Base-by-base conservation (phyloP, 2,797 vertebrate species). In the Gymnodraco acuticeps region DNA sequence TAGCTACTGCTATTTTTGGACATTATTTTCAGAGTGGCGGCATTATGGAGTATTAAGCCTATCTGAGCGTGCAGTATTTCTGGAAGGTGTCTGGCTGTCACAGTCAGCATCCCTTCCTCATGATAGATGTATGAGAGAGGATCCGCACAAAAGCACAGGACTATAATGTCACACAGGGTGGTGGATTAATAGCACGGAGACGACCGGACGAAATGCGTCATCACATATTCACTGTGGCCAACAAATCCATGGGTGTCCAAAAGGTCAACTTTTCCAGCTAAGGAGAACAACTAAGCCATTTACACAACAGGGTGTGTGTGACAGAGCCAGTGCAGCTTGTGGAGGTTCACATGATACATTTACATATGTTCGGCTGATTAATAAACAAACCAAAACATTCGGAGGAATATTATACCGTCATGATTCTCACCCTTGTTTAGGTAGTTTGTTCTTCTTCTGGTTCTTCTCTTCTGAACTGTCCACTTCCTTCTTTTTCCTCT, bases 401-500 rank as follows among this genome's bases (percentile, higher is more conserved):
- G n/a, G n/a, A n/a, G 27, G 54, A 47, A 50, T 15, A 16, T n/a
- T 10, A 46, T 4, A 43, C 3, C 9, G n/a, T 6, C 5, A 6
- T 20, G 27, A 47, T 58, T 70, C 93, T 94, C 92, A 98, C 93
- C 96, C 90, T 77, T 92, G 92, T 83, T 98, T 98, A 46, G 96
- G 89, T 78, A 95, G 95, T 94, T 94, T 96, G 89, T 95, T 95
- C 84, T 97, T 99, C 88, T 95, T 96, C 74, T 91, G 89, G 71
- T 96, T 96, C 83, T 97, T 97, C 79, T 99, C 97, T 64, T 94
- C 92, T 71, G 89, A 33, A 46, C 53, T 84, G 58, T 80, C 91
- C 16, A 94, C 96, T 27, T 98, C 97, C 89, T 97, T 98, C 86
- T 96, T 95, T 87, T 96, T 99, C 78, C 96, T 95, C 84, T 95